A percentile compares a stretch with the other conserved stretches of the same genome.
These are phyloP conservation scores for Poeciliopsis gracilis DNA, from an alignment of 2,797 vertebrate species.

Conservation along the genomic window DNA sequence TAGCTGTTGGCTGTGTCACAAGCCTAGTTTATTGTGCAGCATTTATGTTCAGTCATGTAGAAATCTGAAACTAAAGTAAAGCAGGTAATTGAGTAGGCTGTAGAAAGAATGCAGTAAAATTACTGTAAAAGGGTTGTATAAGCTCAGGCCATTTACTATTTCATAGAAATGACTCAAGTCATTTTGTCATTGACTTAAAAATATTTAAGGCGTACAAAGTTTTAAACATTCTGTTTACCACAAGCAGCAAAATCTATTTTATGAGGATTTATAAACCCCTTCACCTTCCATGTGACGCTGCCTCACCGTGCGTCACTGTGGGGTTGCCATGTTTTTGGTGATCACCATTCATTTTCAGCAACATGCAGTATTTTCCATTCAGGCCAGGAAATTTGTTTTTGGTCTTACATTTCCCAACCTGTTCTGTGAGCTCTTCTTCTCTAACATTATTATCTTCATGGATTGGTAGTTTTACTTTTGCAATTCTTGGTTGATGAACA, in stretches of 20 bases:
- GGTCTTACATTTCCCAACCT: not conserved
- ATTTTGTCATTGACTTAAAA: not conserved
- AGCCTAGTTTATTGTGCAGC: conserved; percentile 56
- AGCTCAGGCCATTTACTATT: too few species aligned
- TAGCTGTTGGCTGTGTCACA: conserved; percentile 19
- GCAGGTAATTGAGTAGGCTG: conserved; percentile 51
- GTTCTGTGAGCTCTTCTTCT: not conserved
- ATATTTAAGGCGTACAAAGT: not conserved
- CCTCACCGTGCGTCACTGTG: not conserved
- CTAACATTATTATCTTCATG: not conserved
- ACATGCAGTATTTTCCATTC: not conserved
- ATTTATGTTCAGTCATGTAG: conserved; percentile 65
- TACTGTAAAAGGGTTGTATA: too few species aligned
- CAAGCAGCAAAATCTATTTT: not conserved
- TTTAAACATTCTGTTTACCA: not conserved
- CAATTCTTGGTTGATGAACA: not conserved
- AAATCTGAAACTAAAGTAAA: conserved; percentile 57
- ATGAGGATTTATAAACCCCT: not conserved
- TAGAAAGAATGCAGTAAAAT: conserved; percentile 13
- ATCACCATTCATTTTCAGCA: not conserved
- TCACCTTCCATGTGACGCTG: not conserved
- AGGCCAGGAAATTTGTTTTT: not conserved
- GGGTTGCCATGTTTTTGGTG: not conserved
- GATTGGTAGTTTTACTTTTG: not conserved
- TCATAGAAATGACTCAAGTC: not conserved